Base-by-base conservation (phyloP, 2,797 vertebrate genomes). In the Macropodus opercularis region DNA sequence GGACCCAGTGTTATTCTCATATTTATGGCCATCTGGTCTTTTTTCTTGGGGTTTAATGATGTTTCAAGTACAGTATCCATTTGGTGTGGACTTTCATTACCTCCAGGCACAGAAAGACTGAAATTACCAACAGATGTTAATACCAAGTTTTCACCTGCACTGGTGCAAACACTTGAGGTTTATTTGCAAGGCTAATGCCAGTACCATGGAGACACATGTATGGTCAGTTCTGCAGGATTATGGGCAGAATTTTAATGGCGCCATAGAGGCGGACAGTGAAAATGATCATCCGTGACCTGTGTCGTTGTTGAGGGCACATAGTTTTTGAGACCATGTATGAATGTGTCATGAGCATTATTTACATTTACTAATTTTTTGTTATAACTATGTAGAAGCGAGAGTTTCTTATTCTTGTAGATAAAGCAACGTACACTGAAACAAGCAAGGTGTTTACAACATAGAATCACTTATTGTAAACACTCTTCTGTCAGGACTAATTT, bases 91-190 rank as follows among this genome's bases (percentile, higher is more conserved):
- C 69, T 86, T 86, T 88, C 85, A 88, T 89, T 90, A 75, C 84
- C 81, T 86, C 69, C 84, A 86, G 84, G 80, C 82, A 68, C 69
- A 79, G 62, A 70, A 49, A 56, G 71, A 64, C 74, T 67, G 55
- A 87, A 88, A 91, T 90, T 75, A 78, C 77, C 67, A 87, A 70
- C 88, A 90, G 87, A 90, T 91, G 89, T 88, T 84, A 73, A 87
- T 73, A 52, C 81, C 82, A 80, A 86, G 73, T 70, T 64, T 78
- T 86, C 80, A 89, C 85, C 84, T 89, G 72, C 63, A 68, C 64
- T 51, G 58, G 59, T 74, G 69, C 51, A 49, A 76, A 75, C 69
- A 75, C 75, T 56, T 47, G 15, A 75, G 53, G 69, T 70, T 79
- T 65, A 81, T 83, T 80, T 81, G 75, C 56, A 60, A 80, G 83